Evolutionary conservation across 64 coral and sea anemone species (phyloP).

Genomic region (Porites australiensis): DNA sequence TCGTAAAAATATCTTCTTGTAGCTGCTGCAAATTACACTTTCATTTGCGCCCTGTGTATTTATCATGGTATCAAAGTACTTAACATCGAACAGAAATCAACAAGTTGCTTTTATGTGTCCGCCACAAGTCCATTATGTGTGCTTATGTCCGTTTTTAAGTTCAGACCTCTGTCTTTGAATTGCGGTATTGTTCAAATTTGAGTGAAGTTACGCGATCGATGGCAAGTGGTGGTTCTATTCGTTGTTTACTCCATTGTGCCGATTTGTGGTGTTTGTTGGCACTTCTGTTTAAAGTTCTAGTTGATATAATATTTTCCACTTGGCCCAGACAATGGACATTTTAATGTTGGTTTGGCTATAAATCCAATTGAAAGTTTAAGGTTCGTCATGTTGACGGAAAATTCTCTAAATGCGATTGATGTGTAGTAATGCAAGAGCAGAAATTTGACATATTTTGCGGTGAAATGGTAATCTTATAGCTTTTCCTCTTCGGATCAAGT

Average conservation of each 20-base stretch:
- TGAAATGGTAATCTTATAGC: slow-evolving; percentile 10
- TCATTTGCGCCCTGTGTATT: neutral
- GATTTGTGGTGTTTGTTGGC: neutral
- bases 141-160: neutral
- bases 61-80: neutral
- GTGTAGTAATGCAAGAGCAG: no score
- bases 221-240: neutral
- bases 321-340: neutral
- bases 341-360: neutral
- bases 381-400: neutral
- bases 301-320: neutral
- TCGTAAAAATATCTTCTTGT: neutral
- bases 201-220: neutral
- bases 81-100: neutral
- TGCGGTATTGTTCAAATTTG: slow-evolving; percentile 3
- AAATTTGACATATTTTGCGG: neutral
- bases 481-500: slow-evolving; percentile 12
- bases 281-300: neutral
- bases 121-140: neutral
- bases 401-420: slow-evolving; percentile 1
- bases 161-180: slow-evolving; percentile 2
- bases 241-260: neutral
- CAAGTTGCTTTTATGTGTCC: slow-evolving; percentile 1
- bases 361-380: neutral
- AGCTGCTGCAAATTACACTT: neutral